Conservation (phyloP, 2,113 vertebrate genomes). For the Piprites chloris region DNA sequence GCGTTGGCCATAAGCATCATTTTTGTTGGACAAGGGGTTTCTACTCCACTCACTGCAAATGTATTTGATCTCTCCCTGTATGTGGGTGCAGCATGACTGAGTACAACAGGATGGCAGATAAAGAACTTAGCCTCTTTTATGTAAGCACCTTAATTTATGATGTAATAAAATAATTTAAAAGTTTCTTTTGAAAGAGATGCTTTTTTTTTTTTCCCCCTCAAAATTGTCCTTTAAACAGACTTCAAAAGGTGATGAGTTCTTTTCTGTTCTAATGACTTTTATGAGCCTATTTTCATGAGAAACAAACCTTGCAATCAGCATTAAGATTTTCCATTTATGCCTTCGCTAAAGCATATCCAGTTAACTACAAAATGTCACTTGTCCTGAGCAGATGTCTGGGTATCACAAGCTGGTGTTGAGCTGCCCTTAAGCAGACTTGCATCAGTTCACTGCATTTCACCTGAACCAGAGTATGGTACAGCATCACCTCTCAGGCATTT, state of each 20-base stretch:
- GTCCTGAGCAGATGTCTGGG: not conserved
- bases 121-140: not conserved
- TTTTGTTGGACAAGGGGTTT: not conserved
- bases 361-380: conserved; percentile 4
- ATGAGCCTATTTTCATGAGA: conserved; percentile 29
- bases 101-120: not conserved
- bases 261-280: conserved; percentile 32
- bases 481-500: not conserved
- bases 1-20: not conserved
- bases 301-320: conserved; percentile 18
- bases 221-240: not conserved
- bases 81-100: not conserved
- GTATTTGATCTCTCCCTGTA: not conserved
- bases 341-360: not conserved
- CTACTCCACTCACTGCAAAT: not conserved
- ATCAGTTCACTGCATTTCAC: not conserved
- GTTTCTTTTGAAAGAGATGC: not conserved
- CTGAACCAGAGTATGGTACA: not conserved
- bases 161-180: not conserved
- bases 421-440: not conserved
- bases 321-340: conserved; percentile 9
- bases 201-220: not conserved
- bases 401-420: not conserved
- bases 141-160: not conserved
- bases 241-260: not conserved